Percentiles rank a stretch among this genome's conserved stretches.
These are phyloP conservation scores for Apamea crenata DNA, from an alignment of 2,888 invertebrate species.

Conservation along the genomic window DNA sequence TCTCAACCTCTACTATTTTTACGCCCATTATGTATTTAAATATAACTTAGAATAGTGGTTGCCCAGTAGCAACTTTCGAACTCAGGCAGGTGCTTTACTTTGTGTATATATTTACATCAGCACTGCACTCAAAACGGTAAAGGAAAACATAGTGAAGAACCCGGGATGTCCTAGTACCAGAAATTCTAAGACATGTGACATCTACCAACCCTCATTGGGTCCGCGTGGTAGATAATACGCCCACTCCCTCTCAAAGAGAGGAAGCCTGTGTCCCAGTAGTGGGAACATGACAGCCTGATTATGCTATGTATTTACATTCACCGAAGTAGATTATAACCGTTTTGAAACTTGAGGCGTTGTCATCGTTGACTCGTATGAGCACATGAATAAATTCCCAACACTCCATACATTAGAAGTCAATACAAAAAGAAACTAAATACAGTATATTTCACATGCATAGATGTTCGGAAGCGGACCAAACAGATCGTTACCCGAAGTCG, in stretches of 20 bases:
- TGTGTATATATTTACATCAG: no score
- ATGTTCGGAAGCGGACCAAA: conserved; percentile 57
- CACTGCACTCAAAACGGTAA: no score
- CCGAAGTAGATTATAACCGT: neutral
- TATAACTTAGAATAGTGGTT: no score
- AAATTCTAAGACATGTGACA: no score
- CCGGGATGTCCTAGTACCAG: no score
- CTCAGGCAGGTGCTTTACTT: no score
- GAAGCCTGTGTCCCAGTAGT: no score
- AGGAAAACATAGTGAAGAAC: no score
- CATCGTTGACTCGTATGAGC: neutral
- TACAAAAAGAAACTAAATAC: conserved; percentile 38
- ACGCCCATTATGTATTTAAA: neutral
- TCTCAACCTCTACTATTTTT: neutral
- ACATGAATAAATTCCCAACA: conserved; percentile 13
- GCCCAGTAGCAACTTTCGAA: no score
- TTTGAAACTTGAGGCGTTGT: neutral
- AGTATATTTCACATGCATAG: conserved; percentile 42
- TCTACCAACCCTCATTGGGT: no score
- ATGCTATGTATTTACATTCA: neutral
- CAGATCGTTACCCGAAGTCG: conserved; percentile 67
- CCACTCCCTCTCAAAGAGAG: no score
- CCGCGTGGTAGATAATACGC: no score
- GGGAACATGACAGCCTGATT: neutral
- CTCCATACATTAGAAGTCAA: conserved; percentile 31